Percentiles rank a stretch among this genome's conserved stretches.
These are phyloP conservation scores for Conomelus anceps DNA, from an alignment of 2,888 invertebrate species.

Conservation along the genomic window DNA sequence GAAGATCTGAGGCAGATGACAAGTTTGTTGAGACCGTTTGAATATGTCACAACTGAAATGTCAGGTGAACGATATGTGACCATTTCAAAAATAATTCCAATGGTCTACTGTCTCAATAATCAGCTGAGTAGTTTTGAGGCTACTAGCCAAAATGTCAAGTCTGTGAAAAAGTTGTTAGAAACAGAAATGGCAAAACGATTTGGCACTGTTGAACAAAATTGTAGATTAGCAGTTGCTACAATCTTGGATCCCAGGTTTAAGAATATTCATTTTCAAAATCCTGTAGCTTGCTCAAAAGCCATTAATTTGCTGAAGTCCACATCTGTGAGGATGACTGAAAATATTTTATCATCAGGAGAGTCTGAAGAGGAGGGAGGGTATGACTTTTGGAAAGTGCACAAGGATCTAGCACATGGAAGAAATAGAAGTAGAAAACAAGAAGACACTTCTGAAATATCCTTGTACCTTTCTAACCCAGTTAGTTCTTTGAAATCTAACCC, in stretches of 20 bases:
- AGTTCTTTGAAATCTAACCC: background rate
- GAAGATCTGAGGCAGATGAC: background rate
- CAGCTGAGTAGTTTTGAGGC: conserved; percentile 4
- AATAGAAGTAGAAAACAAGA: background rate
- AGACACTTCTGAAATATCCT: background rate
- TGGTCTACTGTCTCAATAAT: conserved; percentile 21
- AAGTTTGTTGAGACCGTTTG: conserved; percentile 19
- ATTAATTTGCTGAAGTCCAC: background rate
- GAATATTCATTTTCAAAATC: conserved; percentile 22
- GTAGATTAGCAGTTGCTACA: conserved; percentile 12
- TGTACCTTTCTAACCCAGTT: background rate
- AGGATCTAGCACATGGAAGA: background rate
- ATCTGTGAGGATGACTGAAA: background rate
- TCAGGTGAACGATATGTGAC: conserved; percentile 25
- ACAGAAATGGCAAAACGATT: background rate
- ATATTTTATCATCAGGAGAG: background rate
- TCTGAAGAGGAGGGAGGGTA: background rate
- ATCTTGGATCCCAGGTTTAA: conserved; percentile 25
- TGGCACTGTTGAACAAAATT: background rate
- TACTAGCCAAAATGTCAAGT: background rate
- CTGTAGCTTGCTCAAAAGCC: background rate
- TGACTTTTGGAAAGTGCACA: background rate
- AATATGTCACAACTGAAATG: conserved; percentile 20
- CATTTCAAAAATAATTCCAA: conserved; percentile 24
- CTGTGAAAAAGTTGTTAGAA: conserved; percentile 20